Evolutionary conservation across 2,797 vertebrate genomes (phyloP).

Genomic region (Forpus xanthops): DNA sequence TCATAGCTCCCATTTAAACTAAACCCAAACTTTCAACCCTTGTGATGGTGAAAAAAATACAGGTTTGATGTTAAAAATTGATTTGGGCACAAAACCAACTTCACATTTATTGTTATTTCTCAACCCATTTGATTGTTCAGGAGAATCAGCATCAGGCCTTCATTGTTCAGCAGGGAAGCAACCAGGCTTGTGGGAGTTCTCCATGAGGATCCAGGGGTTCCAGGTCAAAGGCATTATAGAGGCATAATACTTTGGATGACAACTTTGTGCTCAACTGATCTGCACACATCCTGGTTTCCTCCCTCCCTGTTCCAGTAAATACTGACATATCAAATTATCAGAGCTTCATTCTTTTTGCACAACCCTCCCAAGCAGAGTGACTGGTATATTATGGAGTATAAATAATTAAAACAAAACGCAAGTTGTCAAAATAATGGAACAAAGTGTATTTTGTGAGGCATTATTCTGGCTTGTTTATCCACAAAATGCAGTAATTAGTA

Average conservation of each 20-base stretch:
- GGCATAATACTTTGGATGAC: not conserved
- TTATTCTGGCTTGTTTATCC: constrained; percentile 64
- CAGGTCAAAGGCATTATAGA: not conserved
- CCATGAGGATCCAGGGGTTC: not conserved
- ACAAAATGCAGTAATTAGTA: constrained; percentile 63
- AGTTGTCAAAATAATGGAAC: constrained; percentile 66
- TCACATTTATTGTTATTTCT: not conserved
- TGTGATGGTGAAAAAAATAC: not conserved
- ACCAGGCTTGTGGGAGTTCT: not conserved
- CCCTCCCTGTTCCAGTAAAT: not conserved
- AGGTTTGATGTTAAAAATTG: not conserved
- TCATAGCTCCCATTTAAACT: not conserved
- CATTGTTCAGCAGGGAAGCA: not conserved
- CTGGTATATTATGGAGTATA: not conserved
- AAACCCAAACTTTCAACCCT: not conserved
- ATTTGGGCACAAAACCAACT: not conserved
- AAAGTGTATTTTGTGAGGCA: constrained; percentile 55
- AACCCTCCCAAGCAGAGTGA: not conserved
- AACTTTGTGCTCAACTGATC: not conserved
- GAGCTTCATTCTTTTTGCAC: constrained; percentile 15
- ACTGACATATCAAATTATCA: not conserved
- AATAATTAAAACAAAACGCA: constrained; percentile 52
- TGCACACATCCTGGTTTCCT: not conserved
- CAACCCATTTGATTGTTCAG: not conserved
- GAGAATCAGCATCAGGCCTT: not conserved